Conservation (phyloP, 2,888 invertebrate species). For the Ophonus ardosiacus region DNA sequence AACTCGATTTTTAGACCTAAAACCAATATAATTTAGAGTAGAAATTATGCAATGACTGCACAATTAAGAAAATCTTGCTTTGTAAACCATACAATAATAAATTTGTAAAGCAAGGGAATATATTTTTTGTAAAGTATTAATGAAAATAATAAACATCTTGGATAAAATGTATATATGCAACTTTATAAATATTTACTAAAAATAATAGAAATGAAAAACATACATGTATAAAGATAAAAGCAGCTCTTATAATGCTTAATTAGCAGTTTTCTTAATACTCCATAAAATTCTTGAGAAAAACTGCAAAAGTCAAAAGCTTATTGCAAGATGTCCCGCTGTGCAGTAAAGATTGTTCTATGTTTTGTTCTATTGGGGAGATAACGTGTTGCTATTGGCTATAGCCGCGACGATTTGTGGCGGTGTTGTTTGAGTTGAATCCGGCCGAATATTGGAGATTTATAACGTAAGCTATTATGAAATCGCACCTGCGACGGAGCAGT, state of each 20-base stretch:
- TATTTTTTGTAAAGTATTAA: too few species aligned
- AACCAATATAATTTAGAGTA: too few species aligned
- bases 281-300: background rate
- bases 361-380: conserved; percentile 7
- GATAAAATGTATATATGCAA: too few species aligned
- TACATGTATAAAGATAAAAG: conserved; percentile 22
- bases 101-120: too few species aligned
- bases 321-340: background rate
- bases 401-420: conserved; percentile 27
- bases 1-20: background rate
- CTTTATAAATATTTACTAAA: too few species aligned
- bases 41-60: too few species aligned
- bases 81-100: too few species aligned
- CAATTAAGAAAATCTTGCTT: too few species aligned
- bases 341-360: conserved; percentile 29
- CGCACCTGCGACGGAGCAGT: conserved; percentile 15
- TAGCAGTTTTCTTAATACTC: background rate
- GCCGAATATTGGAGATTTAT: conserved; percentile 46
- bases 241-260: background rate
- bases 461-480: conserved; percentile 34
- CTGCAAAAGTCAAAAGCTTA: conserved; percentile 1
- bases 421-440: background rate
- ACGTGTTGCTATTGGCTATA: conserved; percentile 8
- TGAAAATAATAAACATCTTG: too few species aligned
- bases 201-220: background rate